Percentiles rank a stretch among this genome's conserved stretches.
Evolutionary conservation across 2,888 invertebrate species (phyloP).

Genomic region (Cepaea hortensis): DNA sequence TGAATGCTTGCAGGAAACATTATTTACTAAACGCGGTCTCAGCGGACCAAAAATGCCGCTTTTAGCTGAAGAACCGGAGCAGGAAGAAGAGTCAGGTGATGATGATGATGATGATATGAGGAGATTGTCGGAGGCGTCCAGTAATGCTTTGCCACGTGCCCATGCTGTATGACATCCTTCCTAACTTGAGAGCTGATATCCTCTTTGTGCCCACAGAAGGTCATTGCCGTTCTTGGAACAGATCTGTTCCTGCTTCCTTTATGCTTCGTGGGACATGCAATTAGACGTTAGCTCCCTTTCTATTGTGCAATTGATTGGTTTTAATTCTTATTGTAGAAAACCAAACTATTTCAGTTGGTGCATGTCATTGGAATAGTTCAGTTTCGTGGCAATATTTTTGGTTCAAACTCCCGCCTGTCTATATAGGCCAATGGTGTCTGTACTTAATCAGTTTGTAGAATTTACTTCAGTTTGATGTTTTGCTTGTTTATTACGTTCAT

Average conservation of each 20-base stretch:
- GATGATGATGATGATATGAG: background rate
- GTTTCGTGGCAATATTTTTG: too few species aligned
- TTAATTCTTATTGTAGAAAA: background rate
- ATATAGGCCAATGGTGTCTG: too few species aligned
- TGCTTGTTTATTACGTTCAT: too few species aligned
- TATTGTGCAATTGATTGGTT: background rate
- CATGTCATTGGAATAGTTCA: too few species aligned
- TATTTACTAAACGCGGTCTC: background rate
- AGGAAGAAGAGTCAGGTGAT: background rate
- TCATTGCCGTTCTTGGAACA: constrained; percentile 14
- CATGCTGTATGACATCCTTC: constrained; percentile 2
- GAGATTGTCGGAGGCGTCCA: background rate
- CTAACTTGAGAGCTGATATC: background rate
- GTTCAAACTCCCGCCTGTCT: too few species aligned
- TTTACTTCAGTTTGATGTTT: too few species aligned
- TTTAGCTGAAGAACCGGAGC: constrained; percentile 13
- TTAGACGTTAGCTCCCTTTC: constrained; percentile 14
- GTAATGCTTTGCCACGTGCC: constrained; percentile 6
- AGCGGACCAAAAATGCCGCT: constrained; percentile 34
- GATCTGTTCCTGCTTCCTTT: constrained; percentile 15
- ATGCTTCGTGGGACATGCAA: constrained; percentile 26
- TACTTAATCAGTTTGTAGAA: too few species aligned
- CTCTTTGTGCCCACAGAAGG: background rate
- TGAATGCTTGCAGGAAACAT: background rate
- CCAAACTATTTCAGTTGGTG: too few species aligned